These are phyloP conservation scores for Sebastes itinus DNA, from an alignment of 2,797 vertebrate species.

Conservation along the genomic window DNA sequence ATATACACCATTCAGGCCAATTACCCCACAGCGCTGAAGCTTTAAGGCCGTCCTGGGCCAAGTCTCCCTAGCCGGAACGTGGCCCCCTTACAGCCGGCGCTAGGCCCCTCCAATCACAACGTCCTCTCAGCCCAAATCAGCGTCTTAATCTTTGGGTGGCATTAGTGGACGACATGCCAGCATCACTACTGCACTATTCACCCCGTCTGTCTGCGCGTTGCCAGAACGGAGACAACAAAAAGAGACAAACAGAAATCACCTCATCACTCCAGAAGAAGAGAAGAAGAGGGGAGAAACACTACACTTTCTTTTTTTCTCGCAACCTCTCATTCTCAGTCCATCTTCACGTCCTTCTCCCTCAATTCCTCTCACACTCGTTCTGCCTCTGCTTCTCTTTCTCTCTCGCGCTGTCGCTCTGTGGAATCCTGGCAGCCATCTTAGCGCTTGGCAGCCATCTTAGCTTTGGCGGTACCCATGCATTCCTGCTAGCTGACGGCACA, in stretches of 20 bases:
- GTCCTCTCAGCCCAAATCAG: constrained; percentile 54
- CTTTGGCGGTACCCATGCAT: constrained; percentile 86
- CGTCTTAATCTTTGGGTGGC: constrained; percentile 65
- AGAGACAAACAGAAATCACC: constrained; percentile 53
- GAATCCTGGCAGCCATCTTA: constrained; percentile 93
- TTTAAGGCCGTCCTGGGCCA: constrained; percentile 64
- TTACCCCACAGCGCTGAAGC: constrained; percentile 49
- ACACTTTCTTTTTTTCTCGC: constrained; percentile 33
- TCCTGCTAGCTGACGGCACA: constrained; percentile 84
- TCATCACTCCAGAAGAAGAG: constrained; percentile 21
- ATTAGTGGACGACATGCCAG: constrained; percentile 55
- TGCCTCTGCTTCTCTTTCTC: constrained; percentile 70
- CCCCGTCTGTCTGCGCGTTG: constrained; percentile 6
- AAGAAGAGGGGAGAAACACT: constrained; percentile 13
- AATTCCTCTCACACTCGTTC: constrained; percentile 50
- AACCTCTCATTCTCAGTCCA: constrained; percentile 40
- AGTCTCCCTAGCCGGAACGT: constrained; percentile 12
- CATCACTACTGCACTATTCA: constrained; percentile 56
- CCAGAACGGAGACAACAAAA: constrained; percentile 62
- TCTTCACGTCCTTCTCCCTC: constrained; percentile 42
- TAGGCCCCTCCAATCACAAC: constrained; percentile 35
- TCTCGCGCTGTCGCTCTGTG: constrained; percentile 78
- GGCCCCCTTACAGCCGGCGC: constrained; percentile 26
- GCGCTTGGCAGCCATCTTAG: constrained; percentile 96
- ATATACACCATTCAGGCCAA: constrained; percentile 60